Evolutionary conservation across 2,888 invertebrate species (phyloP), one percentile per base, ranked within the genome.

Genomic region (Macrophya alboannulata): DNA sequence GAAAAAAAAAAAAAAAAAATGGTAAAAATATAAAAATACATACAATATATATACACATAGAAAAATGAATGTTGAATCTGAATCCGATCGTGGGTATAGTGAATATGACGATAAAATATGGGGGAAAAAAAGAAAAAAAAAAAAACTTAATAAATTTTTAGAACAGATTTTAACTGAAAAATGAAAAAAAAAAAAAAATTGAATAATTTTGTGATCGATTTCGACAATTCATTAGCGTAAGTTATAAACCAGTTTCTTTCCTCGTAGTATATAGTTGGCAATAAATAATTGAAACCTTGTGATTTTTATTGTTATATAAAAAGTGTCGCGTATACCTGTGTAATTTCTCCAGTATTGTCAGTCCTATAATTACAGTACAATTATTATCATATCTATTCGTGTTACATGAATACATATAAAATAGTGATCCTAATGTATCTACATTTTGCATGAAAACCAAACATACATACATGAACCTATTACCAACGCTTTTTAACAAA

Each of bases 261-360:
- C 21, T 45, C 15, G 37, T 83, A 45, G 31, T 31, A 55, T 82
- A 62, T 43, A 82, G 65, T 43, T 83, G 68, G 31, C 65, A 68
- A 83, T 83, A 83, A 71, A 71, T 48, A 83, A 21, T 62, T 62
- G 62, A 71, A 48, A 83, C 68, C 55, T 83, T 68, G 48, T 68
- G 68, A 83, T 83, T 65, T 81, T 68, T 21, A 62, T 62, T 48
- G 62, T 68, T 68, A 48, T 45, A 8, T 48, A 74, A 74, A 45
- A 21, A 21, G 37, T 62, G 79, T 40, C 9, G 43, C 21, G 43
- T 55, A 62, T 51, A 77, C 31, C 31, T 2, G 3, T 37, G 77
- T 77, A 77, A 51, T 81, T 55, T 81, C 83, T 65, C 40, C 43
- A 83, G 83, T 83, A 83, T 83, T 83, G 83, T 83, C 83, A 68